Evolutionary conservation across 2,113 vertebrate genomes (phyloP).

Genomic region (Chaetodon trifascialis): DNA sequence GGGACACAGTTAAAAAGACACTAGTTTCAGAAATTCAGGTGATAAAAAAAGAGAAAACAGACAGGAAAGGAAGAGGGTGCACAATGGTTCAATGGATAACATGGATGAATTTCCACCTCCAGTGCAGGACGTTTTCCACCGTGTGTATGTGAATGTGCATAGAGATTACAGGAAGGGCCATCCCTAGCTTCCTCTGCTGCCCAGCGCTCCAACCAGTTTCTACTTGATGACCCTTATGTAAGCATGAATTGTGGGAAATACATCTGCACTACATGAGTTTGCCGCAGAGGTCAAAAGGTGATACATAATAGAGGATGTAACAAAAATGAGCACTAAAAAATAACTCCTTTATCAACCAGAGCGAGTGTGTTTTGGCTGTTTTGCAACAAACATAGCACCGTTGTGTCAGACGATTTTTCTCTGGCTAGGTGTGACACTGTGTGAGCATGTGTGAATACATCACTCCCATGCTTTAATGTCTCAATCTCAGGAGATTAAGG

Average conservation of each 20-base stretch:
- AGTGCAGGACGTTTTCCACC: background rate
- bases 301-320: conserved; percentile 15
- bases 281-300: conserved; percentile 19
- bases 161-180: conserved; percentile 63
- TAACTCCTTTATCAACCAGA: background rate
- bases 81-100: conserved; percentile 19
- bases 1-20: background rate
- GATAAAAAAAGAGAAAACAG: background rate
- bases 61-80: background rate
- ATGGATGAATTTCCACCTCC: conserved; percentile 17
- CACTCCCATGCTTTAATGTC: conserved; percentile 78
- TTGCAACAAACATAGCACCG: conserved; percentile 22
- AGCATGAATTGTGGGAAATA: conserved; percentile 43
- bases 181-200: conserved; percentile 31
- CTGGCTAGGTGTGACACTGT: conserved; percentile 37
- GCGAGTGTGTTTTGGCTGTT: background rate
- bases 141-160: conserved; percentile 21
- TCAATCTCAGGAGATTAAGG: conserved; percentile 91
- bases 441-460: conserved; percentile 62
- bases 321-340: conserved; percentile 28
- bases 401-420: conserved; percentile 33
- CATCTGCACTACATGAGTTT: conserved; percentile 36
- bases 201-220: conserved; percentile 33
- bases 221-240: conserved; percentile 51
- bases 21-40: conserved; percentile 5